Percentiles rank a stretch among this genome's conserved stretches.
These are phyloP conservation scores for Chironomus tepperi DNA, from an alignment of 1,140 invertebrate species.

Conservation along the genomic window DNA sequence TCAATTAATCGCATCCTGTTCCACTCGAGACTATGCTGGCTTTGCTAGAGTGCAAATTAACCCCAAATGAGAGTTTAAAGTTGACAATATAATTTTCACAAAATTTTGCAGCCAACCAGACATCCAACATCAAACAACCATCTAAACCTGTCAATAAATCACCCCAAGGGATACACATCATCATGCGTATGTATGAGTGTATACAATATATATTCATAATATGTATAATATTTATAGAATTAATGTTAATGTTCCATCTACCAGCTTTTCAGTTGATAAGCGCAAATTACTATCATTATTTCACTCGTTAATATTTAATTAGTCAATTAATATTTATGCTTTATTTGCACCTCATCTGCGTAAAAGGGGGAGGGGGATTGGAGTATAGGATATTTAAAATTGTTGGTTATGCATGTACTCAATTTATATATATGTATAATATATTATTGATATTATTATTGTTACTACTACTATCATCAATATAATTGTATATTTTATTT, in stretches of 20 bases:
- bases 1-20: too few species aligned
- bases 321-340: slow-evolving; percentile 20
- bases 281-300: slow-evolving; percentile 3
- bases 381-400: slow-evolving; percentile 7
- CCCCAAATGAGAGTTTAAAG: too few species aligned
- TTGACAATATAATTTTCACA: too few species aligned
- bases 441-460: not conserved
- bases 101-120: too few species aligned
- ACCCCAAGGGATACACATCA: too few species aligned
- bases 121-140: too few species aligned
- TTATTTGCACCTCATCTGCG: slow-evolving; percentile 25
- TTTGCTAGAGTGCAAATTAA: too few species aligned
- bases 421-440: not conserved
- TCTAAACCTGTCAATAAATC: too few species aligned
- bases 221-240: not conserved
- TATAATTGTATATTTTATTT: not conserved
- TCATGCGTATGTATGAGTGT: not conserved
- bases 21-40: too few species aligned
- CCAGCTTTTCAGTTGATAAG: slow-evolving; percentile 14
- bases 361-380: not conserved
- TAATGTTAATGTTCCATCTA: slow-evolving; percentile 22
- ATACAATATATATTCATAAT: too few species aligned
- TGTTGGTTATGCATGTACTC: not conserved
- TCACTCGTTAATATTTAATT: slow-evolving; percentile 19
- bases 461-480: not conserved